Base-by-base conservation (phyloP, 2,113 vertebrate genomes). In the Lepisosteus oculatus region DNA sequence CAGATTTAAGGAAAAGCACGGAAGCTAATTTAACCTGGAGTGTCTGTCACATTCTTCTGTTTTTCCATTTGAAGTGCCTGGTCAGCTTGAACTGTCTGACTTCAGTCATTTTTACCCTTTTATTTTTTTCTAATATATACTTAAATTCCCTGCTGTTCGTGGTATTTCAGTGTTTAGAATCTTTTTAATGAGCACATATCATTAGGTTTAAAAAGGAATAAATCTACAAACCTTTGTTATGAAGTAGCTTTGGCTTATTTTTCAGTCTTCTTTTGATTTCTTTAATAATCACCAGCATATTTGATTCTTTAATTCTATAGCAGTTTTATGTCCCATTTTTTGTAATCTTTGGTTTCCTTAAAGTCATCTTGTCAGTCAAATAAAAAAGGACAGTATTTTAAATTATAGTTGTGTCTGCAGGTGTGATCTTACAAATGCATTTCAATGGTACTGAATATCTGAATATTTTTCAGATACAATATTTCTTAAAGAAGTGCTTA, bases 1-100 rank as follows among this genome's bases (percentile, higher is more conserved):
- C 88, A 90, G 89, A 89, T 94, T 92, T 85, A 92, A 90, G 90
- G 90, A 70, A 90, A 90, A 88, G 86, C 90, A 90, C 92, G 90
- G 93, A 94, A 93, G 94, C 93, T 94, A 97, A 97, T 98, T 97
- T 96, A 97, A 97, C 95, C 94, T 93, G 89, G 92, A 97, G 95
- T 97, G 94, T 94, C 90, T 94, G 93, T 94, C 93, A 91, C 93
- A 89, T 89, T 94, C 93, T 93, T 91, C 90, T 85, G 90, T 92
- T 93, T 91, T 93, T 95, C 80, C 90, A 93, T 94, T 97, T 98
- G 93, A 96, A 99, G 96, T 95, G 95, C 93, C 91, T 88, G 94
- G 96, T 95, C 94, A 95, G 95, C 95, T 95, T 95, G 95, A 98
- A 95, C 94, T 91, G 95, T 91, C 95, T 95, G 95, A 94, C 95